Conservation (phyloP, 2,113 vertebrate species). For the Rhodinocichla rosea region DNA sequence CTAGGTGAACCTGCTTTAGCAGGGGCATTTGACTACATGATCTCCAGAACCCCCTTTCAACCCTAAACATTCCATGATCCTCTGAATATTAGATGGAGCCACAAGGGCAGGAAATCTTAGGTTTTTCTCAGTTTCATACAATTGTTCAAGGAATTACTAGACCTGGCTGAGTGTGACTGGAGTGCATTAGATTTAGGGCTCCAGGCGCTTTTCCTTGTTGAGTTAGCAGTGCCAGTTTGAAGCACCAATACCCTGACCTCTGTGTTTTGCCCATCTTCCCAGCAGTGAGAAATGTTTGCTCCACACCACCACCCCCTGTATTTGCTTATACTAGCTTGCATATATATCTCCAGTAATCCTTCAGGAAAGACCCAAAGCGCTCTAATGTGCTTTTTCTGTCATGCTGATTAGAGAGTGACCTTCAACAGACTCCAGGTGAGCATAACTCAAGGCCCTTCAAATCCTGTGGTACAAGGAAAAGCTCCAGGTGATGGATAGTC, state of each 20-base stretch:
- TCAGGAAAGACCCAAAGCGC: neutral
- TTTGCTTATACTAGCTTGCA: neutral
- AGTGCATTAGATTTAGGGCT: neutral
- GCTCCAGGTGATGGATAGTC: neutral
- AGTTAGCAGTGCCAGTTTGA: neutral
- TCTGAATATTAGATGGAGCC: neutral
- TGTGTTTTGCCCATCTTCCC: neutral
- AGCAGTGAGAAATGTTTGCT: neutral
- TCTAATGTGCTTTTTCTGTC: neutral
- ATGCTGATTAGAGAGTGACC: neutral
- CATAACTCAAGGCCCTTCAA: rapidly evolving
- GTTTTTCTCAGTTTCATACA: neutral
- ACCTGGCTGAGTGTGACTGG: rapidly evolving
- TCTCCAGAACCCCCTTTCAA: neutral
- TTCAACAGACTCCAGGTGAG: neutral
- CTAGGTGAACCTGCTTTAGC: neutral
- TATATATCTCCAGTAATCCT: neutral
- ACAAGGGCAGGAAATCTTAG: neutral
- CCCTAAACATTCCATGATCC: neutral
- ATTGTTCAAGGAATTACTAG: neutral
- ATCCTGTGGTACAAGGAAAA: neutral
- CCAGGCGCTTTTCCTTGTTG: neutral
- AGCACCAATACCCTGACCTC: neutral
- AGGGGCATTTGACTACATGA: neutral
- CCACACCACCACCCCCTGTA: rapidly evolving